Evolutionary conservation across 2,113 vertebrate species (phyloP).

Genomic region (Benitochromis conjunctus): DNA sequence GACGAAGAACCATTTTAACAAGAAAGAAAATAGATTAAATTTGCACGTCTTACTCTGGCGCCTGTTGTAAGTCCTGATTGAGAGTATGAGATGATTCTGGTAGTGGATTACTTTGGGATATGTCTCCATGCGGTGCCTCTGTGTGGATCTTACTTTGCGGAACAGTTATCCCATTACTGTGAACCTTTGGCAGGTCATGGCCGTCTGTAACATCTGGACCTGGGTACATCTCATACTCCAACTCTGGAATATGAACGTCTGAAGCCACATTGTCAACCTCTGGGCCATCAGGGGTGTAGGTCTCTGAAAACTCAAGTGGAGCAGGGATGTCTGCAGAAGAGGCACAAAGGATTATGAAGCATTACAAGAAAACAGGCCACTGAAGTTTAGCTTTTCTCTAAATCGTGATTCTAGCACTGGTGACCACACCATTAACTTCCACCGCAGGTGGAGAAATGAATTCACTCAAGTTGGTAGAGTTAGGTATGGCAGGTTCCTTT

Average conservation of each 20-base stretch:
- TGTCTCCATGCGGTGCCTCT: background rate
- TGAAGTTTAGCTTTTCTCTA: background rate
- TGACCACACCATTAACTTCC: conserved; percentile 2
- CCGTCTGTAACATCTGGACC: background rate
- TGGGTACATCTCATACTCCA: background rate
- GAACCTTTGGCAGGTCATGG: background rate
- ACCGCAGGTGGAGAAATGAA: background rate
- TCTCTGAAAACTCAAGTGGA: conserved; percentile 20
- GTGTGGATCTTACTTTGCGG: background rate
- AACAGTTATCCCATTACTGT: background rate
- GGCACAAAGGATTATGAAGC: background rate
- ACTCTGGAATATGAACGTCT: background rate
- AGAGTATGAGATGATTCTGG: background rate
- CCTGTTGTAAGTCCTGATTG: background rate
- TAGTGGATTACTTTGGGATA: background rate
- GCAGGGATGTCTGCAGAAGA: background rate
- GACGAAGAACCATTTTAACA: background rate
- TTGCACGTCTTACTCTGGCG: conserved; percentile 40
- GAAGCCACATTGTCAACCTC: conserved; percentile 12
- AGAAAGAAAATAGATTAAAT: background rate
- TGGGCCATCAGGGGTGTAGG: background rate
- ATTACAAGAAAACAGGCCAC: accelerated
- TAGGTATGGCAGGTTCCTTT: conserved; percentile 69
- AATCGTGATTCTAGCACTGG: background rate
- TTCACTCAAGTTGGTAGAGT: conserved; percentile 30